phyloP scores from a whole-genome alignment of 1,140 invertebrate species.

The Carposina sasakii region DNA sequence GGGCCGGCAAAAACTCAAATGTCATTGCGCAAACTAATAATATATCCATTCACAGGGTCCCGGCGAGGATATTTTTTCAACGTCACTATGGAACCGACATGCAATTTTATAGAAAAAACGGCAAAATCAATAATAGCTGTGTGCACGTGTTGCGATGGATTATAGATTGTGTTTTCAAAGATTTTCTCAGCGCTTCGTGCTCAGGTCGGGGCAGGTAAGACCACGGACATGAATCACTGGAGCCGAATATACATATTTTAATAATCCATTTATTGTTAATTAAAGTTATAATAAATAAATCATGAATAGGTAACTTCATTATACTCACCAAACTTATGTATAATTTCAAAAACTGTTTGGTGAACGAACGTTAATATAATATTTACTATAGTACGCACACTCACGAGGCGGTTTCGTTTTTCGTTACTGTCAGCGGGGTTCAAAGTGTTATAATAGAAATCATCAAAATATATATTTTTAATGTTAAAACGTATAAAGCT shows the following conservation, averaged over 20 bases:
- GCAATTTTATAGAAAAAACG: conserved; percentile 69
- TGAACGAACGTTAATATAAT: too few relatives aligned
- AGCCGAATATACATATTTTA: too few relatives aligned
- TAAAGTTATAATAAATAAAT: too few relatives aligned
- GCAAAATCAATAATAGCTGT: conserved; percentile 68
- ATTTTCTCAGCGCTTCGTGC: conserved; percentile 62
- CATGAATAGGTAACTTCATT: too few relatives aligned
- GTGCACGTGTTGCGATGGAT: conserved; percentile 69
- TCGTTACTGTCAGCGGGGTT: not conserved
- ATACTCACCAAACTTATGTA: too few relatives aligned
- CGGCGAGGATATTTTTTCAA: conserved; percentile 57
- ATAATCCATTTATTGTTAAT: too few relatives aligned
- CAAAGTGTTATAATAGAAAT: not conserved
- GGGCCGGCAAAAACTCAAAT: conserved; percentile 47
- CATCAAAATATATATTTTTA: not conserved
- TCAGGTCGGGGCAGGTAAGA: conserved; percentile 51
- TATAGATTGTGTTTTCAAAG: conserved; percentile 66
- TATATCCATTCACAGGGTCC: conserved; percentile 61
- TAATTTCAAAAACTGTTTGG: too few relatives aligned
- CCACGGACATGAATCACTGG: not conserved
- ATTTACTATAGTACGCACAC: too few relatives aligned
- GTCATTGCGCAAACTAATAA: conserved; percentile 68
- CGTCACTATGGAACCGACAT: conserved; percentile 52
- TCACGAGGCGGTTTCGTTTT: too few relatives aligned
- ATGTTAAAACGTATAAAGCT: conserved; percentile 8